Conservation (phyloP, 2,888 invertebrate species). For the Troilus luridus region DNA sequence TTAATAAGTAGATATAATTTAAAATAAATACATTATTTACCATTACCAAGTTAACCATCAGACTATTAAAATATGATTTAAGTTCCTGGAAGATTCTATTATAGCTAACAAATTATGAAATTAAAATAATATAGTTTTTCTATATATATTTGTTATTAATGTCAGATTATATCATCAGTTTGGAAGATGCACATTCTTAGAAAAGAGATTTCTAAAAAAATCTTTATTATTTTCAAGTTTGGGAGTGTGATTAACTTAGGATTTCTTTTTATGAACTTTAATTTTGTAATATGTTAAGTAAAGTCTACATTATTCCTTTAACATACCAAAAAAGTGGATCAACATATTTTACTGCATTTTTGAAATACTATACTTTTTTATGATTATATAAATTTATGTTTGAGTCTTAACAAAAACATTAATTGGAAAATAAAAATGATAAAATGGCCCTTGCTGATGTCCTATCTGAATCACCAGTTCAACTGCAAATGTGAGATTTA, state of each 20-base stretch:
- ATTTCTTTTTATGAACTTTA: not conserved
- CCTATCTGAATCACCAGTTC: not conserved
- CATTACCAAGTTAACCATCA: conserved; percentile 11
- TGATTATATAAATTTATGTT: not conserved
- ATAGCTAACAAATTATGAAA: not conserved
- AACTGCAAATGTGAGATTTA: not conserved
- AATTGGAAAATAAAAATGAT: not conserved
- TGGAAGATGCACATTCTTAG: not conserved
- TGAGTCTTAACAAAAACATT: not conserved
- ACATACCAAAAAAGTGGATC: not conserved
- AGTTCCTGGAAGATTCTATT: not conserved
- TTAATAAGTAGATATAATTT: not conserved
- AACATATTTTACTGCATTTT: not conserved
- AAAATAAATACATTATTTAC: not conserved
- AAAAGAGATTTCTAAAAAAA: not conserved
- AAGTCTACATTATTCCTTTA: not conserved
- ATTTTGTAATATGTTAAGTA: not conserved
- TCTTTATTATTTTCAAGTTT: not conserved
- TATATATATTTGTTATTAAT: not conserved
- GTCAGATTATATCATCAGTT: not conserved
- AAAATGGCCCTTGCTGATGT: not conserved
- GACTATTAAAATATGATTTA: not conserved
- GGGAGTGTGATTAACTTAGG: not conserved
- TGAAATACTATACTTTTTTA: not conserved
- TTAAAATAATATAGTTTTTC: not conserved